Evolutionary conservation across 2,888 invertebrate species (phyloP), one percentile per base, ranked within the genome.

Genomic region (Drosophila nigricruria): DNA sequence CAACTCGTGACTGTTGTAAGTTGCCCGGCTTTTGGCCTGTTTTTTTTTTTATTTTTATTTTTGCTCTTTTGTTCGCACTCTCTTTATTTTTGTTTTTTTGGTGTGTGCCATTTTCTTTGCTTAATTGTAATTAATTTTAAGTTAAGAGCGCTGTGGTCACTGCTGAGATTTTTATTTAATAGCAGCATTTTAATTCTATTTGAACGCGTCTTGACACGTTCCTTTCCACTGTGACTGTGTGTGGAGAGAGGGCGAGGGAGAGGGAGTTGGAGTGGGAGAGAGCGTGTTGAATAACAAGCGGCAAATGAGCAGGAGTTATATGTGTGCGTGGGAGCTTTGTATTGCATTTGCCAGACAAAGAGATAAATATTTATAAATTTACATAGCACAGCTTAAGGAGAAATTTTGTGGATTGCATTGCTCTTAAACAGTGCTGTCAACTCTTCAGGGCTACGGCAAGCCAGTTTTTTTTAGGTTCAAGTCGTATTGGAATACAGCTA

Each of bases 1-100:
- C 79, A 76, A 76, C 82, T 79, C 67, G 76, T 79, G 79, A 73
- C 73, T 79, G 79, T 70, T 81, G 80, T 81, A 81, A 79, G 80
- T 81, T 75, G 67, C 57, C 52, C 45, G 67, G 63, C 74, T 63
- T 78, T 74, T 72, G 56, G 62, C 70, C 65, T 73, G 59, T 70
- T 56, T 47, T 63, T 47, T 57, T 27, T 43, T 52, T 36, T 68
- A 50, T 3, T 40, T 18, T 45, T 34, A 2, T 18, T 47, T 32
- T 36, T 52, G 32, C 50, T 34, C 38, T 53, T 52, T 36, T 52
- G 52, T 23, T 5, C 18, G 16, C 20, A 49, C 40, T 23, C 52
- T 62, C 36, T 23, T 20, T 5, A 0, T 20, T 23, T 23, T 1
- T 34, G 34, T 63, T 45, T 25, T 25, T n/a, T 27, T 12, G 25